These are phyloP conservation scores for Prosopocoilus inquinatus DNA, from an alignment of 2,888 invertebrate species.

Conservation along the genomic window DNA sequence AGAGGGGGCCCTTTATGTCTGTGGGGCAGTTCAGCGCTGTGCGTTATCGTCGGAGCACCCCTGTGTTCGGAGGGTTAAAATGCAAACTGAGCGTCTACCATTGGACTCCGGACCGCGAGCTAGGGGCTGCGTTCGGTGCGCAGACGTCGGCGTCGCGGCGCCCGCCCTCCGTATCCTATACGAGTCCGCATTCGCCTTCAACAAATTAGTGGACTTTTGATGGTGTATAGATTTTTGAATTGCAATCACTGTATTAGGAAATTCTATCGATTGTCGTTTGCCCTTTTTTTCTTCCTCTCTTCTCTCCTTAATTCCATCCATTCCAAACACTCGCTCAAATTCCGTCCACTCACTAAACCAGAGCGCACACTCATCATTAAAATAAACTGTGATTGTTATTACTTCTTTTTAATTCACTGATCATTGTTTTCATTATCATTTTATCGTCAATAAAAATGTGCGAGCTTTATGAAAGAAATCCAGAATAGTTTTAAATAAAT, in stretches of 20 bases:
- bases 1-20: too few species aligned
- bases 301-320: constrained; percentile 5
- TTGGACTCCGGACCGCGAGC: constrained; percentile 44
- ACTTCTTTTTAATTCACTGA: too few species aligned
- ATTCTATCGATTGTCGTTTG: constrained; percentile 14
- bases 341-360: too few species aligned
- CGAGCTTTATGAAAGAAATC: too few species aligned
- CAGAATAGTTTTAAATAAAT: too few species aligned
- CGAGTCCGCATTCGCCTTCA: constrained; percentile 49
- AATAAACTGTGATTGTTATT: too few species aligned
- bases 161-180: constrained; percentile 42
- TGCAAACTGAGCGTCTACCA: constrained; percentile 46
- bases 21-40: too few species aligned
- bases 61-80: constrained; percentile 41
- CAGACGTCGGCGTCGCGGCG: constrained; percentile 44
- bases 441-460: too few species aligned
- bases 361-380: too few species aligned
- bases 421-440: too few species aligned
- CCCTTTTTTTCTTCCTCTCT: constrained; percentile 13
- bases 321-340: too few species aligned
- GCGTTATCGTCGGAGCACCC: constrained; percentile 26
- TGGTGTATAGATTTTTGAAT: constrained; percentile 52
- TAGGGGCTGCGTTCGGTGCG: constrained; percentile 34
- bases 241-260: constrained; percentile 37
- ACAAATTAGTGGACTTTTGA: constrained; percentile 52